Base-by-base conservation (phyloP, 2,888 invertebrate genomes). In the Conus canariensis region DNA sequence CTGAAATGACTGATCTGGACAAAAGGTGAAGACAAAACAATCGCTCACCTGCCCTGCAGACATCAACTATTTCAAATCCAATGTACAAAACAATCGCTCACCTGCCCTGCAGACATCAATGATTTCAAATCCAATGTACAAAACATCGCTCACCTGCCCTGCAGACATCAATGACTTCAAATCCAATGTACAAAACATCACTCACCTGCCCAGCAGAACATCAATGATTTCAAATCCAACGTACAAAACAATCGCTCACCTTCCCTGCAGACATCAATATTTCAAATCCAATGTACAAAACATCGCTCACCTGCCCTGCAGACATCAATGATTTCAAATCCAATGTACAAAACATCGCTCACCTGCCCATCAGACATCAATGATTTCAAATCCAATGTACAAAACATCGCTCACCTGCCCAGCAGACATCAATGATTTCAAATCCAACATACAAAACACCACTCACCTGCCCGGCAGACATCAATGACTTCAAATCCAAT, bases 161-260 rank as follows among this genome's bases (percentile, higher is more conserved):
- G 95, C 99, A 99, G 12, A 99, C 98, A 96, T 98, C 96, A 88
- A 99, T 98, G 67, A 99, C 97, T 97, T 99, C 99, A 97, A 97
- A 99, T 0, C 99, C 99, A 96, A 99, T 99, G 96, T 99, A 30
- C 30, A 77, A 22, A 70, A 83, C 56, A 30, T 30, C 30, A 2
- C 30, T 30, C 30, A 30, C 30, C 30, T 30, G 30, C 30, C 30
- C 30, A 1, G 30, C 30, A 30, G 30, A 99, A 99, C 98, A 96
- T 98, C 96, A 88, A 99, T 98, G 67, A 99, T 97, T 97, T 99
- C 99, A 97, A 97, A 99, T 0, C 99, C 99, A 96, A 99, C 99
- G 96, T 99, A 45, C 45, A 80, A 22, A 70, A 83, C 56, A 30
- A 45, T n/a, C 1, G 60, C 90, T 89, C 89, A 96, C 96, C 95